Base-by-base conservation (phyloP, 2,797 vertebrate genomes). In the Anabas testudineus region DNA sequence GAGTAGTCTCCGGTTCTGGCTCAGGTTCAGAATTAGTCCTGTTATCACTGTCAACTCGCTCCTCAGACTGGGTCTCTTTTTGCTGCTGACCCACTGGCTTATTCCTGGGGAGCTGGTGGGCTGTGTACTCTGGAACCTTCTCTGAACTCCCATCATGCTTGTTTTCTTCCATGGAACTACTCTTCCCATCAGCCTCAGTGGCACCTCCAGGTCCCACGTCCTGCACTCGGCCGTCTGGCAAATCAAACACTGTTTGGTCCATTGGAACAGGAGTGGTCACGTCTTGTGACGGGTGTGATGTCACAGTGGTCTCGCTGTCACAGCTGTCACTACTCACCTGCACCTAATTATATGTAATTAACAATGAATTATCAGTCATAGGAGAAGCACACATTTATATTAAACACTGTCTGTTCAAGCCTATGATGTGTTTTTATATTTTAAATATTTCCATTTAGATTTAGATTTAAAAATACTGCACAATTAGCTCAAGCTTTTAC, bases 261-360 rank as follows among this genome's bases (percentile, higher is more conserved):
- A 89, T 68, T 2, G 86, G 91, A 32, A 91, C 39, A 0, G 93
- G 95, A 0, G 95, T 96, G 80, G 85, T 84, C 49, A 93, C 86
- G 15, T 97, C 96, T 41, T 88, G 83, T 8, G 91, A 92, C 4
- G 93, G 94, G 28, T 95, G 92, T 0, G 96, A 97, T 0, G 95
- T 99, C 74, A 99, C 95, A 0, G 97, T 99, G 21, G 93, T 98
- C 90, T 99, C 97, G 14, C 98, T 99, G 91, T 99, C 97, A 86
- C 97, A 98, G 77, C 97, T 99, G 85, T 99, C 98, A 48, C 95
- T 95, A 32, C 98, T 99, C 37, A 96, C 96, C 51, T 98, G 97
- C 73, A 96, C 93, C 97, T 99, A 70, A 62, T 21, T 5, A 71
- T 4, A 61, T 70, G 39, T 0, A 67, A 49, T 41, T 2, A 10